Percentiles rank a stretch among this genome's conserved stretches.
Conservation (phyloP, 2,113 vertebrate species). For the Nesoenas mayeri region DNA sequence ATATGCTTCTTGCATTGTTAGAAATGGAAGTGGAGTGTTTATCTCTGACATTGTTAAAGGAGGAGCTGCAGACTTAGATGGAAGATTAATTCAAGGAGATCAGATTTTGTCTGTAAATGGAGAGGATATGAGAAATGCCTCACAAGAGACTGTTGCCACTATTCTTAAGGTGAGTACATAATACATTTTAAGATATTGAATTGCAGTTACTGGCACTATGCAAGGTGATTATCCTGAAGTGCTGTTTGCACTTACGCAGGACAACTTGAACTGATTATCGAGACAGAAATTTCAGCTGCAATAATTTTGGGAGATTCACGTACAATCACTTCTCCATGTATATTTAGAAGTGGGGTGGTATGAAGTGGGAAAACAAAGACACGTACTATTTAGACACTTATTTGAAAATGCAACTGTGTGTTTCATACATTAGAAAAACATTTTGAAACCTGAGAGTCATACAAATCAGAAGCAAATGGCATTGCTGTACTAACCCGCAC, state of each 20-base stretch:
- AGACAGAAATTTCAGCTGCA: background rate
- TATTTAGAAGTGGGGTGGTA: background rate
- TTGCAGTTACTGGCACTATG: constrained; percentile 1
- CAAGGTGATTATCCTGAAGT: constrained; percentile 23
- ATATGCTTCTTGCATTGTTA: constrained; percentile 69
- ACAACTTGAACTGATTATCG: background rate
- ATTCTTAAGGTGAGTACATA: constrained; percentile 86
- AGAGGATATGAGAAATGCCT: constrained; percentile 87
- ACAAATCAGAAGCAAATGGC: background rate
- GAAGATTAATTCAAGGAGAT: constrained; percentile 95
- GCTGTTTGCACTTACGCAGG: background rate
- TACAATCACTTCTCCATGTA: background rate
- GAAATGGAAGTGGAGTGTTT: constrained; percentile 89
- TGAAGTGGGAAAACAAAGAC: background rate
- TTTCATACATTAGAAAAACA: background rate
- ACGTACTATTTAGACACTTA: background rate
- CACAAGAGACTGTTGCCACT: constrained; percentile 91
- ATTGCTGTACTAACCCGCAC: background rate
- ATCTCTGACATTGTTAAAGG: constrained; percentile 96
- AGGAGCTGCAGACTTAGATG: constrained; percentile 92
- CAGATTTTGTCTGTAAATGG: constrained; percentile 94
- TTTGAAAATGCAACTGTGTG: background rate
- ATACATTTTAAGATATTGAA: background rate
- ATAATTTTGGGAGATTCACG: background rate
- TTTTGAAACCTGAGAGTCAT: background rate